Evolutionary conservation across 1,140 invertebrate genomes (phyloP).

Genomic region (Apis florea): DNA sequence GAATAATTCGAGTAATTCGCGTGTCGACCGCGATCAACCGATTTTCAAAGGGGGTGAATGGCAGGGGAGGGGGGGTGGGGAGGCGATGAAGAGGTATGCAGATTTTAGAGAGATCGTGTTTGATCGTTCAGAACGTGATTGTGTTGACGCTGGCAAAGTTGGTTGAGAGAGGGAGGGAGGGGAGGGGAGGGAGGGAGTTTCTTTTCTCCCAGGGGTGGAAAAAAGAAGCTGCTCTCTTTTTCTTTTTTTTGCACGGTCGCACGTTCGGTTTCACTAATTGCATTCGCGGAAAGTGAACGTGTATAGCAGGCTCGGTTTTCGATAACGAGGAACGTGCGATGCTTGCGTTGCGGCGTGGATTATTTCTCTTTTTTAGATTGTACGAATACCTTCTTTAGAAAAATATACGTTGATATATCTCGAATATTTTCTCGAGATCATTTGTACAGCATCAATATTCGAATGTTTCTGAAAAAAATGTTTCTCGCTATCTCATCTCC

Average conservation of each 20-base stretch:
- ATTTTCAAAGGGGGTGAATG: constrained; percentile 10
- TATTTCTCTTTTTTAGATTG: not conserved
- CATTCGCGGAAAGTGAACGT: not conserved
- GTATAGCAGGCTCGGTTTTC: not conserved
- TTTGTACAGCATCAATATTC: too few relatives aligned
- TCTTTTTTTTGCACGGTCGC: not conserved
- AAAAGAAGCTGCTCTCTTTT: too few relatives aligned
- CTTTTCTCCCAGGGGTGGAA: not conserved
- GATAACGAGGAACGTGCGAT: not conserved
- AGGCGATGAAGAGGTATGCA: too few relatives aligned
- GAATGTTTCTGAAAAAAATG: too few relatives aligned
- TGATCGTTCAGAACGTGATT: not conserved
- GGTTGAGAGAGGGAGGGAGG: too few relatives aligned
- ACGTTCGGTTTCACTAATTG: constrained; percentile 13
- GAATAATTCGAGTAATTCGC: constrained; percentile 30
- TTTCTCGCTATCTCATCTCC: too few relatives aligned
- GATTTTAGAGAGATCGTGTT: not conserved
- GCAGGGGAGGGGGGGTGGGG: not conserved
- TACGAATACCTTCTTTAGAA: not conserved
- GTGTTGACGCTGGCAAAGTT: not conserved
- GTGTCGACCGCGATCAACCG: constrained; percentile 12
- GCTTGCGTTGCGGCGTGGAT: not conserved
- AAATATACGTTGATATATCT: not conserved
- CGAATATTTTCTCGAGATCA: too few relatives aligned
- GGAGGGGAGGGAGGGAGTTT: too few relatives aligned